These are phyloP conservation scores for Rhizoglyphus robini DNA, from an alignment of 1,140 invertebrate genomes.

Conservation along the genomic window DNA sequence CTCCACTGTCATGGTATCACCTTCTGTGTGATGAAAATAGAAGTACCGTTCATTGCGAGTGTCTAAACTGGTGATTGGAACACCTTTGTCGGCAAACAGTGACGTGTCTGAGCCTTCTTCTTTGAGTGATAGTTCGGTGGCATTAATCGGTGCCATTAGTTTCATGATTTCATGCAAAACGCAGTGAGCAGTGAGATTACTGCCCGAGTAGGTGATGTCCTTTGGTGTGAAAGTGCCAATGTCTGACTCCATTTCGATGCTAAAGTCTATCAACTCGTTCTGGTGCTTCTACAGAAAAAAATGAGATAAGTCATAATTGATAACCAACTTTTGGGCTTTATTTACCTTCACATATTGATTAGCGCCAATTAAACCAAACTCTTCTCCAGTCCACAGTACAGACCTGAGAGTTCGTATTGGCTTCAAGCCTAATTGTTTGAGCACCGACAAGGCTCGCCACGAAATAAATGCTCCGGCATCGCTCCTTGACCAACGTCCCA, in stretches of 20 bases:
- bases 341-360: constrained; percentile 47
- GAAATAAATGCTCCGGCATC: too few species aligned
- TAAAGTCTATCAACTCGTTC: constrained; percentile 46
- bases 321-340: too few species aligned
- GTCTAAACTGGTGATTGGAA: constrained; percentile 51
- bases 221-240: constrained; percentile 59
- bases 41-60: constrained; percentile 60
- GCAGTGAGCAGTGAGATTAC: constrained; percentile 26
- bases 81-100: constrained; percentile 43
- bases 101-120: constrained; percentile 52
- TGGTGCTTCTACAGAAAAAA: constrained; percentile 46
- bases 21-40: constrained; percentile 64
- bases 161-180: constrained; percentile 21
- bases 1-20: constrained; percentile 61
- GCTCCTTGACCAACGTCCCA: too few species aligned
- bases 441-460: too few species aligned
- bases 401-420: constrained; percentile 55
- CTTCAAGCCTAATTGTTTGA: too few species aligned
- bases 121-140: constrained; percentile 41
- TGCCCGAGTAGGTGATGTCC: constrained; percentile 47
- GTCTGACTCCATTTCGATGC: constrained; percentile 66
- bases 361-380: constrained; percentile 53
- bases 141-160: too few species aligned
- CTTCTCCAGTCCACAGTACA: constrained; percentile 72
- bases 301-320: too few species aligned